phyloP scores from a whole-genome alignment of 1,140 invertebrate genomes.

The Lepidostoma basale region DNA sequence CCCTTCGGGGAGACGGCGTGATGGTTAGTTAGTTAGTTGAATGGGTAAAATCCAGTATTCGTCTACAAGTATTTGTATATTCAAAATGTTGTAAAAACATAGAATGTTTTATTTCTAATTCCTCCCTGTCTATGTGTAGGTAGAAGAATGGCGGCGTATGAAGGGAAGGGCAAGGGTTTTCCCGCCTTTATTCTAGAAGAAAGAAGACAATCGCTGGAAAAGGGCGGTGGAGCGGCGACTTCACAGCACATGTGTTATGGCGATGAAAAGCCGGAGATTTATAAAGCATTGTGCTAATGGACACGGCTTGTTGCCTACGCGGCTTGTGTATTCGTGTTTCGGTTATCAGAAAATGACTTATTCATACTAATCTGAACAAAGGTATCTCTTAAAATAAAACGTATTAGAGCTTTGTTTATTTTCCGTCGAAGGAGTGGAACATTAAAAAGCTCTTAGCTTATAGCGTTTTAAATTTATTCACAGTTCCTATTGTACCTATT shows the following conservation, averaged over 20 bases:
- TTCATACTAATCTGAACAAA: too few relatives aligned
- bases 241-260: neutral
- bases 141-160: constrained; percentile 4
- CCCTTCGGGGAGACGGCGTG: too few relatives aligned
- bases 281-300: neutral
- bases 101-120: neutral
- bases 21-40: too few relatives aligned
- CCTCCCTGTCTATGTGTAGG: neutral
- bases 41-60: too few relatives aligned
- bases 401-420: too few relatives aligned
- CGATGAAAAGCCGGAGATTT: neutral
- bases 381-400: too few relatives aligned
- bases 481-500: too few relatives aligned
- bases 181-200: neutral
- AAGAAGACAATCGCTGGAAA: constrained; percentile 24
- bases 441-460: too few relatives aligned
- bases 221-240: constrained; percentile 17
- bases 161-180: neutral
- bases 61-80: too few relatives aligned
- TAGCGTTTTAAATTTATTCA: too few relatives aligned
- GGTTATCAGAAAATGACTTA: neutral
- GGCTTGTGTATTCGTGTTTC: neutral
- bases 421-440: too few relatives aligned
- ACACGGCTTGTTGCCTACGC: neutral
- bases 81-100: too few relatives aligned